These are phyloP conservation scores for Apaloderma vittatum DNA, from an alignment of 2,113 vertebrate species.

Conservation along the genomic window DNA sequence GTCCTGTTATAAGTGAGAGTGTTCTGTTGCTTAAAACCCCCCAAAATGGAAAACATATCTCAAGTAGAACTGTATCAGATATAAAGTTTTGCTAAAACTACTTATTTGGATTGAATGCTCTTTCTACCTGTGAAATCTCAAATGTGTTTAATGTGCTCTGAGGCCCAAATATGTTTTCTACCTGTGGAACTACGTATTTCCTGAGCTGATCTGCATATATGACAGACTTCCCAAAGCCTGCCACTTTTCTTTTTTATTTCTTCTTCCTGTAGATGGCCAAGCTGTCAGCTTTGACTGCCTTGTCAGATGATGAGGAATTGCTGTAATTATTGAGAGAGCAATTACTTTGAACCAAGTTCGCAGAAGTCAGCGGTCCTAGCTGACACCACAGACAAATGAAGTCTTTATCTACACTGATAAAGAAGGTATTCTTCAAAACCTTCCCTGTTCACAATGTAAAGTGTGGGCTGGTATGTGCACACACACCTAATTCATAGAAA, in stretches of 20 bases:
- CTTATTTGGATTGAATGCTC: background rate
- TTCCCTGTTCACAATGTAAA: background rate
- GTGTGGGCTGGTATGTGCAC: background rate
- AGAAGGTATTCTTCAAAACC: background rate
- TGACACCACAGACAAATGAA: background rate
- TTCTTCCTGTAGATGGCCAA: background rate
- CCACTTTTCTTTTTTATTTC: background rate
- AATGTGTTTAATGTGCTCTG: background rate
- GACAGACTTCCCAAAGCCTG: background rate
- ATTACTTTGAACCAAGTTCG: background rate
- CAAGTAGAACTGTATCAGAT: background rate
- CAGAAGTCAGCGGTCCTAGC: background rate
- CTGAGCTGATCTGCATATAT: background rate
- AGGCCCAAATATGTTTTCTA: background rate
- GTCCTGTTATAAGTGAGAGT: background rate
- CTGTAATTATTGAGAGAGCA: background rate
- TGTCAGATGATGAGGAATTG: background rate
- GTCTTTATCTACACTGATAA: background rate
- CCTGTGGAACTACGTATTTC: background rate
- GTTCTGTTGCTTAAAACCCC: background rate
- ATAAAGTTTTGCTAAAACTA: background rate
- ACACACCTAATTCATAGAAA: background rate
- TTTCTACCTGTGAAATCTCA: background rate
- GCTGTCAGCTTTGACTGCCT: background rate
- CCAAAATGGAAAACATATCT: background rate